A percentile compares a stretch with the other conserved stretches of the same genome.
Conservation (phyloP, 2,113 vertebrate species). For the Solenodon paradoxus region DNA sequence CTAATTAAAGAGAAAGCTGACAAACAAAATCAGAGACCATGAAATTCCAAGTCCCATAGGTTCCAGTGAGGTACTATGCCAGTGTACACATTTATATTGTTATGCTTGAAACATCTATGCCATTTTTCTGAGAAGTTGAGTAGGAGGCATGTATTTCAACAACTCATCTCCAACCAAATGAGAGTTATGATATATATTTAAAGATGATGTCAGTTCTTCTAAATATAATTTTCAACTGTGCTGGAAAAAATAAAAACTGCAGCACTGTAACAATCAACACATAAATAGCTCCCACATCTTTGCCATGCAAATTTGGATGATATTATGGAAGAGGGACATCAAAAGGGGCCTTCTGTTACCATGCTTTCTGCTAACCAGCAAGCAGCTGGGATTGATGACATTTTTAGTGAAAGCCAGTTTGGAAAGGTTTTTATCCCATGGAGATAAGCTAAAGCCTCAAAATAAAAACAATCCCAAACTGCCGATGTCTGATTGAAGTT, state of each 20-base stretch:
- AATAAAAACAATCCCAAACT: constrained; percentile 73
- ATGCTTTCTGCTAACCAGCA: constrained; percentile 66
- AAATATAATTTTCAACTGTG: constrained; percentile 78
- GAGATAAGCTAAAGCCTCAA: constrained; percentile 72
- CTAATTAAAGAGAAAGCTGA: constrained; percentile 40
- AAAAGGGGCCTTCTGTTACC: constrained; percentile 71
- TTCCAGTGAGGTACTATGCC: constrained; percentile 3
- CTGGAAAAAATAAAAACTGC: constrained; percentile 74
- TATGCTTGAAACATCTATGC: constrained; percentile 57
- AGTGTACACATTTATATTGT: constrained; percentile 48
- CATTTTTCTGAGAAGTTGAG: constrained; percentile 71
- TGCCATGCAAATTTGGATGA: constrained; percentile 77
- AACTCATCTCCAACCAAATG: constrained; percentile 69
- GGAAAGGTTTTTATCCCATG: constrained; percentile 70
- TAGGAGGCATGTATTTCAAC: constrained; percentile 74
- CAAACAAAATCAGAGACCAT: constrained; percentile 24
- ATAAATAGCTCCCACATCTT: constrained; percentile 79
- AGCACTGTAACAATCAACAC: constrained; percentile 79
- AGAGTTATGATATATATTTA: constrained; percentile 74
- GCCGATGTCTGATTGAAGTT: constrained; percentile 72
- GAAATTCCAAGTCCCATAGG: neutral
- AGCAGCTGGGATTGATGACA: constrained; percentile 77
- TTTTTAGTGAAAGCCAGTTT: constrained; percentile 77
- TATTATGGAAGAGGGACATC: constrained; percentile 71
- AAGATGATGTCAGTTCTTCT: constrained; percentile 79